Base-by-base conservation (phyloP, 2,113 vertebrate species). In the Callaeas wilsoni region DNA sequence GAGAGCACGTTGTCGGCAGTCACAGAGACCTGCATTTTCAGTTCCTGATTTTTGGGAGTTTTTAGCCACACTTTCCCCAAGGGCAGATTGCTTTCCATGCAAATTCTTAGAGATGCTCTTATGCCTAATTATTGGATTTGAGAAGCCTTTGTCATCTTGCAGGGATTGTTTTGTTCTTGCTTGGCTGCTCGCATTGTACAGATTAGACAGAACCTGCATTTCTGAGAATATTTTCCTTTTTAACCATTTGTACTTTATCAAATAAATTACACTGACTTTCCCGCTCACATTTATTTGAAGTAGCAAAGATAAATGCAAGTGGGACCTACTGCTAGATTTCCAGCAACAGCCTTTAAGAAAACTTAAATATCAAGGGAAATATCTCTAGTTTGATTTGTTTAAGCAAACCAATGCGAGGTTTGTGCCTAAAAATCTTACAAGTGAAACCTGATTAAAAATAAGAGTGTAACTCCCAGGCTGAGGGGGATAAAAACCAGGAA, bases 81-180 rank as follows among this genome's bases (percentile, higher is more conserved):
- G 62, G 88, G 53, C 25, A 53, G 69, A 10, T 56, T 92, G 73
- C 49, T 94, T 93, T 73, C 86, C 49, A 57, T 82, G 29, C 83
- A 84, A 75, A 93, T 93, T 91, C 96, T 81, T 57, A 32, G 91
- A 93, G 93, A 86, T 27, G 47, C 62, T 89, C 26, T 94, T 56
- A 74, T 87, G 81, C 87, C 96, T 95, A 50, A 37, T 70, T 49
- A 84, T 93, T 90, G 93, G 95, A 95, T 96, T 94, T 62, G 53
- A 97, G 50, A 92, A 96, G 91, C 67, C 80, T 94, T 87, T 96
- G 82, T 96, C 94, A 96, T 96, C 95, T 91, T 95, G 77, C 90
- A 84, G 87, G 64, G 82, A 89, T 82, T 84, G 88, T 81, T 97
- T 94, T 77, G 76, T 87, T 95, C 57, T 95, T 93, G 96, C 94